Evolutionary conservation across 2,797 vertebrate species (phyloP).

Genomic region (Protonibea diacanthus): DNA sequence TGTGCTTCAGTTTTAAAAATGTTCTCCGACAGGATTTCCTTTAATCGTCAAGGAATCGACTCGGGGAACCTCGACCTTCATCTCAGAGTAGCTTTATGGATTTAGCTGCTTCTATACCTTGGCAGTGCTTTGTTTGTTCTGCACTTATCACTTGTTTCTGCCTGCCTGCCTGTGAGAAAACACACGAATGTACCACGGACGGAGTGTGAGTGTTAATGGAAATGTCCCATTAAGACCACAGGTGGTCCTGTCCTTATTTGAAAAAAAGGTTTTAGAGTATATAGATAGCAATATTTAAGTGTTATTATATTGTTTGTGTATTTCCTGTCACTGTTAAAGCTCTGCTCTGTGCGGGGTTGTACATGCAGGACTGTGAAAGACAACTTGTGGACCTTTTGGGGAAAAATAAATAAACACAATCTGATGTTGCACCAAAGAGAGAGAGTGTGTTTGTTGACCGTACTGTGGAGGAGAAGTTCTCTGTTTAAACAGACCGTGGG

Average conservation of each 20-base stretch:
- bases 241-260: constrained; percentile 58
- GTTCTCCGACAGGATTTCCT: constrained; percentile 42
- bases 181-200: constrained; percentile 73
- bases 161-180: constrained; percentile 69
- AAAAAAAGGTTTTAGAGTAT: constrained; percentile 68
- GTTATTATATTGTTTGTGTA: constrained; percentile 75
- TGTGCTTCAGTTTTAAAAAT: constrained; percentile 71
- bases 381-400: constrained; percentile 69
- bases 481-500: background rate
- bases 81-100: constrained; percentile 75
- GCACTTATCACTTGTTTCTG: constrained; percentile 68
- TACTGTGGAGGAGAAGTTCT: background rate
- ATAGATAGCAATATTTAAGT: constrained; percentile 83
- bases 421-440: constrained; percentile 76
- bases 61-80: constrained; percentile 49
- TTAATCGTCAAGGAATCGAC: constrained; percentile 20
- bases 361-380: constrained; percentile 76
- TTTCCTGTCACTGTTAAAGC: constrained; percentile 71
- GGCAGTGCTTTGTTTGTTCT: constrained; percentile 68
- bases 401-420: constrained; percentile 80
- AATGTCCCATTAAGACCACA: constrained; percentile 46
- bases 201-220: constrained; percentile 53
- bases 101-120: constrained; percentile 70
- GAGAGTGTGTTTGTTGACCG: constrained; percentile 27
- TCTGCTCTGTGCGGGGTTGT: constrained; percentile 43